phyloP scores from a whole-genome alignment of 1,140 invertebrate genomes.

The Meloidogyne exigua region DNA sequence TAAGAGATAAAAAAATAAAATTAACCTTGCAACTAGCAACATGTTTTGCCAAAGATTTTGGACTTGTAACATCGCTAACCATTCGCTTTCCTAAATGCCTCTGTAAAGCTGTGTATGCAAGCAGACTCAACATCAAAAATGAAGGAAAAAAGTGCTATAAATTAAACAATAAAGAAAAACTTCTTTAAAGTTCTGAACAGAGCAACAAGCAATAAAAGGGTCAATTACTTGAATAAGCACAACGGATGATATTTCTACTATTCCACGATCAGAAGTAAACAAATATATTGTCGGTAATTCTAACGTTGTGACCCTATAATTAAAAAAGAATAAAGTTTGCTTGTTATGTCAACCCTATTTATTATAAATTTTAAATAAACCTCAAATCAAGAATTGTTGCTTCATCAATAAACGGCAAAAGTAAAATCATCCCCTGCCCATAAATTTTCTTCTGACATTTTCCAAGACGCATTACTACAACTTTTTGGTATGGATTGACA shows the following conservation, averaged over 20 bases:
- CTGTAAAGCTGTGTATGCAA: conserved; percentile 43
- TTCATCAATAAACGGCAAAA: conserved; percentile 50
- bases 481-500: conserved; percentile 35
- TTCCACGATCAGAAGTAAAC: conserved; percentile 41
- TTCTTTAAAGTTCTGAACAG: conserved; percentile 36
- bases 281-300: conserved; percentile 44
- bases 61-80: conserved; percentile 40
- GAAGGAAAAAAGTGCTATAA: neutral
- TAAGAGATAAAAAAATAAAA: conserved; percentile 6
- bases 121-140: conserved; percentile 36
- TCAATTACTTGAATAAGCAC: conserved; percentile 46
- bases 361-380: neutral
- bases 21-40: conserved; percentile 22
- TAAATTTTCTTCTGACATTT: conserved; percentile 27
- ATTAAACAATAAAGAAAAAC: conserved; percentile 24
- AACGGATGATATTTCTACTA: conserved; percentile 41
- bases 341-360: neutral
- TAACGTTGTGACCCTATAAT: conserved; percentile 26
- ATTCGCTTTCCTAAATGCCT: conserved; percentile 35
- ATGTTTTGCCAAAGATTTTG: conserved; percentile 8
- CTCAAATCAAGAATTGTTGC: conserved; percentile 39
- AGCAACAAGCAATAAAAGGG: conserved; percentile 36
- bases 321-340: too few relatives aligned
- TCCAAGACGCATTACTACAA: conserved; percentile 48
- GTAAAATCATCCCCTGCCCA: conserved; percentile 41